Evolutionary conservation across 2,113 vertebrate genomes (phyloP).

Genomic region (Podarcis muralis): DNA sequence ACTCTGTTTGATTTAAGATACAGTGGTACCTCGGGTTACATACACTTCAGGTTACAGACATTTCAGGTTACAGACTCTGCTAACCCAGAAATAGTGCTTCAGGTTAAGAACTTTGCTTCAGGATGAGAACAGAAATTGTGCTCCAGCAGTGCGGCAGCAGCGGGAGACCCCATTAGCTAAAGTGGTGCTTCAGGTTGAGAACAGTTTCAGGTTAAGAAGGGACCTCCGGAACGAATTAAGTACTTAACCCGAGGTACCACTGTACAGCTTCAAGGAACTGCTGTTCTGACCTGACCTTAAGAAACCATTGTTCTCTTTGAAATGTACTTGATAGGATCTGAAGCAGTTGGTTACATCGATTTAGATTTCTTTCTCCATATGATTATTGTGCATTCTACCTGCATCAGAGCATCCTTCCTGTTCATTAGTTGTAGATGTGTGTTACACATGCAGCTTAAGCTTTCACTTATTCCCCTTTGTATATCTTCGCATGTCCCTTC

Average conservation of each 20-base stretch:
- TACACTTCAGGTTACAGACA: too few species aligned
- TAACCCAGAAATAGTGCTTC: too few species aligned
- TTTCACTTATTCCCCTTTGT: not conserved
- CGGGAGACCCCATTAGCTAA: too few species aligned
- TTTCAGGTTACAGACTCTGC: too few species aligned
- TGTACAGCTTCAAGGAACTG: not conserved
- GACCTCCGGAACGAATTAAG: too few species aligned
- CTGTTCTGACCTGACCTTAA: not conserved
- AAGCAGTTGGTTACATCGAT: slow-evolving; percentile 18
- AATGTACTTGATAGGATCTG: not conserved
- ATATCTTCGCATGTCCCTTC: not conserved
- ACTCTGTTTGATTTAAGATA: not conserved
- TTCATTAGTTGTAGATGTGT: not conserved
- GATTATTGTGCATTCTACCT: slow-evolving; percentile 7
- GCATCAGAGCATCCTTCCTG: slow-evolving; percentile 11
- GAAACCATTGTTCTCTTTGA: not conserved
- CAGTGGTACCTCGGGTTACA: too few species aligned
- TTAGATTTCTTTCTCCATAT: slow-evolving; percentile 23
- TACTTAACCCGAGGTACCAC: too few species aligned
- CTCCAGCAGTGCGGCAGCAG: too few species aligned
- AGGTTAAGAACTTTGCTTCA: too few species aligned
- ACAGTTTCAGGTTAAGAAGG: too few species aligned
- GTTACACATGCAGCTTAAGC: not conserved
- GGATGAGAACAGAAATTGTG: too few species aligned
- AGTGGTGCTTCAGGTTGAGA: too few species aligned